phyloP scores from a whole-genome alignment of 2,113 vertebrate species.

The Corynorhinus townsendii region DNA sequence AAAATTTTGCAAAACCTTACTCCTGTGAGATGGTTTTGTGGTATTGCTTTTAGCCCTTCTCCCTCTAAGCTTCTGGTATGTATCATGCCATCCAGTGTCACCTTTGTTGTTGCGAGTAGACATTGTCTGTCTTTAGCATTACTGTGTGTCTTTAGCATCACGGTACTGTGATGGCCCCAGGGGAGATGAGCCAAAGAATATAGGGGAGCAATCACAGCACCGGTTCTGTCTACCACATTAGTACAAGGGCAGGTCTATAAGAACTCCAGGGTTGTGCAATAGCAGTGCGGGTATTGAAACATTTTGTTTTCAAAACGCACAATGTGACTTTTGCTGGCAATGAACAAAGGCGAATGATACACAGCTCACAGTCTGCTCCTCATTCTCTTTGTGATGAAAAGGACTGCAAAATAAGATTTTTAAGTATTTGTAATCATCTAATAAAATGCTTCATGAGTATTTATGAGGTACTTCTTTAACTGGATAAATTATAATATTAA shows the following conservation, averaged over 20 bases:
- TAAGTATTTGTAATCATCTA: conserved; percentile 84
- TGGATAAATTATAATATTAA: conserved; percentile 83
- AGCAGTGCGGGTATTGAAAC: not conserved
- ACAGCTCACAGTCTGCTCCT: not conserved
- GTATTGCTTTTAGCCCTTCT: not conserved
- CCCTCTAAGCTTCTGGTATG: not conserved
- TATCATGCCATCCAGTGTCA: not conserved
- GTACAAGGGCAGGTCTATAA: not conserved
- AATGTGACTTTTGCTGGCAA: not conserved
- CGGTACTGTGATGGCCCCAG: not conserved
- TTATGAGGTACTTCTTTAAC: conserved; percentile 83
- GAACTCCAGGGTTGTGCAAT: not conserved
- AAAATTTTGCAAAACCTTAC: not conserved
- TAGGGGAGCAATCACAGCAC: not conserved
- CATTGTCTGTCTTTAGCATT: not conserved
- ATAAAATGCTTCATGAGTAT: conserved; percentile 86
- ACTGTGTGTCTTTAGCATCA: not conserved
- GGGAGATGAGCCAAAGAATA: not conserved
- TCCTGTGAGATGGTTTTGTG: not conserved
- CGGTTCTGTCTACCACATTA: not conserved
- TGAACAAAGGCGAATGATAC: not conserved
- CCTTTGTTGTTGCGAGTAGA: not conserved
- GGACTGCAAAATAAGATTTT: conserved; percentile 80
- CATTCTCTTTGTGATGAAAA: conserved; percentile 63
- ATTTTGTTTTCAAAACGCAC: not conserved